Conservation (phyloP, 2,797 vertebrate species). For the Ataeniobius toweri region DNA sequence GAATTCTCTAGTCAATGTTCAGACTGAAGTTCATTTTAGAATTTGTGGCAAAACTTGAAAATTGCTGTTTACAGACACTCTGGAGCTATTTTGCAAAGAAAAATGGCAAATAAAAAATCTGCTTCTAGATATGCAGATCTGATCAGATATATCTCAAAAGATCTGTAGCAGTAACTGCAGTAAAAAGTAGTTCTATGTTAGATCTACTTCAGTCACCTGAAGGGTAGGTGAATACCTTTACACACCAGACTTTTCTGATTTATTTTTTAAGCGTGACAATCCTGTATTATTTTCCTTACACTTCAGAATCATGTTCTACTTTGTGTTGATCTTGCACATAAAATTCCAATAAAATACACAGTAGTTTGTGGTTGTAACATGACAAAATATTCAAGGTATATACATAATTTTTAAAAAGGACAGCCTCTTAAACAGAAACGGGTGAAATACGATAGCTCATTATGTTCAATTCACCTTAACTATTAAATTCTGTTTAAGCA, state of each 20-base stretch:
- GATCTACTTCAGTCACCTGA: background rate
- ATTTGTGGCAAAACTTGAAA: background rate
- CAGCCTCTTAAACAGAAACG: background rate
- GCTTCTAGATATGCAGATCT: background rate
- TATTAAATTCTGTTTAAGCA: background rate
- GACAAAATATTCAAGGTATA: background rate
- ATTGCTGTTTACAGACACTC: background rate
- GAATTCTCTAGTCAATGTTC: background rate
- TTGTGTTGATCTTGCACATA: no score
- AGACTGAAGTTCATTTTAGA: background rate
- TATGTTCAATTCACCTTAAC: background rate
- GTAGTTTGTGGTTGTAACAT: background rate
- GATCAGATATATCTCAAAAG: background rate
- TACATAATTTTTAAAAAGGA: background rate
- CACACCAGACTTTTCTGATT: background rate
- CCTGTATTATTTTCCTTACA: no score
- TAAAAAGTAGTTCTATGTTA: background rate
- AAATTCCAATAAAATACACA: background rate
- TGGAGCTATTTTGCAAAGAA: background rate
- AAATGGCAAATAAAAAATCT: background rate
- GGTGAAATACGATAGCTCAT: background rate
- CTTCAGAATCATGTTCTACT: no score
- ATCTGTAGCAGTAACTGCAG: background rate
- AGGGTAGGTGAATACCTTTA: background rate
- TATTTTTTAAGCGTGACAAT: background rate